Percentiles rank a stretch among this genome's conserved stretches.
These are phyloP conservation scores for Smutsia gigantea DNA, from an alignment of 2,797 vertebrate genomes.

Conservation along the genomic window DNA sequence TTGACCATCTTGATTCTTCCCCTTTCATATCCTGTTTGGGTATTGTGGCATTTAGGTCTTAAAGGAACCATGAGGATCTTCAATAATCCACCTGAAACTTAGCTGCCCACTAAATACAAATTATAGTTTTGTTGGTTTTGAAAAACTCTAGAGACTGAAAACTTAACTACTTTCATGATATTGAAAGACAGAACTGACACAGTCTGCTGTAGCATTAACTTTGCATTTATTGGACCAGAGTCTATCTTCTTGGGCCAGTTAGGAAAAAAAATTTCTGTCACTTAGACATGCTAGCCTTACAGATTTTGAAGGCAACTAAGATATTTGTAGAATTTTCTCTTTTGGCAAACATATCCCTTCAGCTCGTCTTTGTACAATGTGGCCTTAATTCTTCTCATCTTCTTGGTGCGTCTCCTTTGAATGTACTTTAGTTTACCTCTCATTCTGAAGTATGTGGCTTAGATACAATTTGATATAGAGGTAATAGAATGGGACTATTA, in stretches of 20 bases:
- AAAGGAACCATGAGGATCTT: background rate
- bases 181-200: background rate
- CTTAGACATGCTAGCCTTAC: background rate
- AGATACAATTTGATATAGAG: constrained; percentile 45
- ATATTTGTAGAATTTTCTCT: background rate
- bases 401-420: constrained; percentile 55
- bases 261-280: background rate
- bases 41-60: background rate
- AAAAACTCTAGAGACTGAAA: background rate
- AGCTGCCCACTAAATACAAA: background rate
- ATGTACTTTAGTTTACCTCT: constrained; percentile 42
- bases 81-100: background rate
- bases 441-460: constrained; percentile 51
- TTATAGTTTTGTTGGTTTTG: background rate
- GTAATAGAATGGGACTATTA: constrained; percentile 66
- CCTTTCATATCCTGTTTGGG: background rate
- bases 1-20: background rate
- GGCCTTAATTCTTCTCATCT: background rate
- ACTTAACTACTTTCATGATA: background rate
- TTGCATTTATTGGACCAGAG: background rate
- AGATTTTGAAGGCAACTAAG: background rate
- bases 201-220: background rate
- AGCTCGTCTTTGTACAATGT: constrained; percentile 20
- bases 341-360: background rate
- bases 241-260: background rate